Base-by-base conservation (phyloP, 2,113 vertebrate genomes). In the Vicugna pacos region DNA sequence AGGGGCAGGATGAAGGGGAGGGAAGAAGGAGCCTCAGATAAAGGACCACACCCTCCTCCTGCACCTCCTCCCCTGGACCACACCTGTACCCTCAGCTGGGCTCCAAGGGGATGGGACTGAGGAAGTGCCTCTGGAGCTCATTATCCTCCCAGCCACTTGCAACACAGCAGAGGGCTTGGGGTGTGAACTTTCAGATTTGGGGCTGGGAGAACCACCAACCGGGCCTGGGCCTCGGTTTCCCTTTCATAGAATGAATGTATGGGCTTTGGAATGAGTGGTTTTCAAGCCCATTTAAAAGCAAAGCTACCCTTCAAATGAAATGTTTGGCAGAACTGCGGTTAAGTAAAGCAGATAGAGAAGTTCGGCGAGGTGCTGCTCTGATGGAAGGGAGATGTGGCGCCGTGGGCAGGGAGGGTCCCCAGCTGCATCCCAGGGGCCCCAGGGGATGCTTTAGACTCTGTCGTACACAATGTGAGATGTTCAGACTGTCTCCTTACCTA, bases 381-480 rank as follows among this genome's bases (percentile, higher is more conserved):
- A 9, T n/a, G 56, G 64, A 19, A 26, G 83, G 38, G 26, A 35
- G 50, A 13, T 12, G 35, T 8, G 72, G 56, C 13, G 48, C 65
- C 17, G 50, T 15, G 30, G 50, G 24, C 10, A 2, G n/a, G 46
- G 69, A 8, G 38, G 12, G 48, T 70, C 46, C 65, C 14, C 42
- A 62, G 84, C n/a, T 42, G 64, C 9, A 17, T 14, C 56, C 24
- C 3, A 5, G 60, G 50, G 15, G 8, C 89, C 32, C 80, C 84
- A 20, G 76, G 62, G 64, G 42, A 38, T 60, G 24, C 48, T 38
- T 2, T 19, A 85, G 90, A 38, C 30, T 9, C 56, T 32, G 22
- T 10, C 1, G 6, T 48, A 5, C 0, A 0, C 77, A 0, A 12
- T 8, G 14, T 60, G 56, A 38, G 80, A 69, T 2, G 2, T 3